Percentiles rank a stretch among this genome's conserved stretches.
These are phyloP conservation scores for Vidua chalybeata DNA, from an alignment of 2,113 vertebrate species.

Conservation along the genomic window DNA sequence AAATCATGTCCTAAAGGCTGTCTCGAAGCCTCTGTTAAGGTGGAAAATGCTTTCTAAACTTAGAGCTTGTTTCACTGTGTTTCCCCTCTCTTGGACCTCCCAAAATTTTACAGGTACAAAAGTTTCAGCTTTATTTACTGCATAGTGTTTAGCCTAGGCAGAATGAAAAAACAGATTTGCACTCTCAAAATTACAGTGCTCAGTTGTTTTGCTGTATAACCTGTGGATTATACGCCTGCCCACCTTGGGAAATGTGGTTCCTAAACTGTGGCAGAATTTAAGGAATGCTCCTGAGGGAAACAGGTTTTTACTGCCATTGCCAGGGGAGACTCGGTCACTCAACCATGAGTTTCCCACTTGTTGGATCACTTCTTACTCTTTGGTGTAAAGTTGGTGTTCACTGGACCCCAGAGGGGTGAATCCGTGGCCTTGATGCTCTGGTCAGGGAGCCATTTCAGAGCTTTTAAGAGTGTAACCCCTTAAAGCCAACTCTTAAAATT, in stretches of 20 bases:
- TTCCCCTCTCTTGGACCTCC: background rate
- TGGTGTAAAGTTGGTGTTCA: background rate
- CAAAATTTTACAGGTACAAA: background rate
- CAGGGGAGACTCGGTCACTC: background rate
- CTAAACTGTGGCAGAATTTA: background rate
- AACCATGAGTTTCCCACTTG: rapidly evolving
- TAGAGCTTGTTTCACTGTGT: background rate
- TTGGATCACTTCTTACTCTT: background rate
- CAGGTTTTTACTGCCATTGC: background rate
- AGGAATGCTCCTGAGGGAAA: background rate
- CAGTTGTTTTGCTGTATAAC: background rate
- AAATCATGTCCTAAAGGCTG: background rate
- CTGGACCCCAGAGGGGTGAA: rapidly evolving
- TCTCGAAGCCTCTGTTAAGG: background rate
- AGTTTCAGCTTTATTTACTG: background rate
- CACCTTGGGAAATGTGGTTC: rapidly evolving
- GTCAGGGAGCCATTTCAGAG: background rate
- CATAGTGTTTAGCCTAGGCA: background rate
- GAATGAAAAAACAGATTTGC: background rate
- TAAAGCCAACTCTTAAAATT: background rate
- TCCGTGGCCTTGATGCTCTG: background rate
- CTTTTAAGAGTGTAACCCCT: background rate
- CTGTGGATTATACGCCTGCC: background rate
- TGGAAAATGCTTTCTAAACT: background rate
- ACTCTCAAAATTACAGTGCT: background rate